Base-by-base conservation (phyloP, 2,888 invertebrate genomes). In the Pyrgus malvae region DNA sequence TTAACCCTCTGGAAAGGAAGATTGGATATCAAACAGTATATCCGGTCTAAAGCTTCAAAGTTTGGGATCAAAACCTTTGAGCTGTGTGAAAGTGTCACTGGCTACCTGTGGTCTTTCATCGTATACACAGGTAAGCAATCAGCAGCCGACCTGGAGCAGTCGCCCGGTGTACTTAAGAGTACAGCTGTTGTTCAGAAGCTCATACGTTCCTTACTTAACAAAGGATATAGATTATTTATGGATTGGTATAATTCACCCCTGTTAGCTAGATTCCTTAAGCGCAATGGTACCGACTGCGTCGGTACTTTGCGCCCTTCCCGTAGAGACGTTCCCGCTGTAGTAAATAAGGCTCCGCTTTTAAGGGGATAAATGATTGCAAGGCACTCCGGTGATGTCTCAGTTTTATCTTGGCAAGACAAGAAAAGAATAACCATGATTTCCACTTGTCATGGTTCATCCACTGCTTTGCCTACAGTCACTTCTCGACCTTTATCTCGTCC, bases 201-300 rank as follows among this genome's bases (percentile, higher is more conserved):
- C 1, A 59, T 59, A 4, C 51, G 48, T 5, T 46, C 59, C 0
- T 7, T 58, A 8, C 21, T 56, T 1, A 57, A 61, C 0, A 45
- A 55, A 58, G 65, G 65, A 0, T 50, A 65, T 31, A 46, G 57
- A 4, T 44, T 66, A 38, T 66, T 61, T 19, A 59, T 68, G 59
- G 57, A 65, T 31, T 61, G 57, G 57, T 63, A 44, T 17, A 66
- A 63, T 50, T 61, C 58, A n/a, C 63, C 63, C 0, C 5, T 48
- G 1, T 25, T 64, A 27, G 57, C 60, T 23, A 37, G 60, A 11
- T 57, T 46, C 38, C 42, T 60, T 2, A 60, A 60, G 14, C 51
- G 21, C 12, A 54, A 57, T 11, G 44, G 40, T 29, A 61, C 61
- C 4, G 64, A 64, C 31, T 56, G 57, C n/a, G 56, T 64, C 2